Conservation (phyloP, 64 coral and sea anemone species). For the Dendrophyllia cribrosa region DNA sequence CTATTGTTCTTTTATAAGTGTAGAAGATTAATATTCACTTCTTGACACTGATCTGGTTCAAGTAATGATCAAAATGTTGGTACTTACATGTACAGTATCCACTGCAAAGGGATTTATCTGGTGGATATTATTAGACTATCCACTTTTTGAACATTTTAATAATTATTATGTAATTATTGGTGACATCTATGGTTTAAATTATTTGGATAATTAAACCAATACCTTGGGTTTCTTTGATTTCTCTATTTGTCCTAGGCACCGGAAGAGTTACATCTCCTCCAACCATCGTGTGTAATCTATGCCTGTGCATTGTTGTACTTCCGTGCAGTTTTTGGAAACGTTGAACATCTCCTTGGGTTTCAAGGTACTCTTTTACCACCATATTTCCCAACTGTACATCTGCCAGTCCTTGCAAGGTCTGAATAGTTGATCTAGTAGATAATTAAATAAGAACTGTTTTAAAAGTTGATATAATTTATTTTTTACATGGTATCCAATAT, state of each 20-base stretch:
- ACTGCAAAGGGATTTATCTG: too few relatives aligned
- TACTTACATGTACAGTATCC: too few relatives aligned
- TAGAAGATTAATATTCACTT: too few relatives aligned
- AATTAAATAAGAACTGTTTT: too few relatives aligned
- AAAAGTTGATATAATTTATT: too few relatives aligned
- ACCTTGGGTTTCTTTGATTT: conserved; percentile 51
- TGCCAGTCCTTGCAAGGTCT: conserved; percentile 25
- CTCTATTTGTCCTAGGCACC: neutral
- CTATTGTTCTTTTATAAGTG: too few relatives aligned
- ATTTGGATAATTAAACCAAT: neutral
- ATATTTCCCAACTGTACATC: conserved; percentile 22
- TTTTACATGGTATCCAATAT: too few relatives aligned
- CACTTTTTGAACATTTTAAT: too few relatives aligned
- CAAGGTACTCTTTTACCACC: conserved; percentile 28
- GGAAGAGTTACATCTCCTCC: conserved; percentile 19
- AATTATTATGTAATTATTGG: neutral
- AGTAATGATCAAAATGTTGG: too few relatives aligned
- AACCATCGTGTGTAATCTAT: neutral
- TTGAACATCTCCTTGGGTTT: neutral
- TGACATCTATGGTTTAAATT: neutral
- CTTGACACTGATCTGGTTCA: too few relatives aligned
- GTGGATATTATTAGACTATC: too few relatives aligned
- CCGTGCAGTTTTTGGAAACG: neutral
- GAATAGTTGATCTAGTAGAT: conserved; percentile 15
- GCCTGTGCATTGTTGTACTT: neutral